These are phyloP conservation scores for Pimpla rufipes DNA, from an alignment of 2,888 invertebrate genomes.

Conservation along the genomic window DNA sequence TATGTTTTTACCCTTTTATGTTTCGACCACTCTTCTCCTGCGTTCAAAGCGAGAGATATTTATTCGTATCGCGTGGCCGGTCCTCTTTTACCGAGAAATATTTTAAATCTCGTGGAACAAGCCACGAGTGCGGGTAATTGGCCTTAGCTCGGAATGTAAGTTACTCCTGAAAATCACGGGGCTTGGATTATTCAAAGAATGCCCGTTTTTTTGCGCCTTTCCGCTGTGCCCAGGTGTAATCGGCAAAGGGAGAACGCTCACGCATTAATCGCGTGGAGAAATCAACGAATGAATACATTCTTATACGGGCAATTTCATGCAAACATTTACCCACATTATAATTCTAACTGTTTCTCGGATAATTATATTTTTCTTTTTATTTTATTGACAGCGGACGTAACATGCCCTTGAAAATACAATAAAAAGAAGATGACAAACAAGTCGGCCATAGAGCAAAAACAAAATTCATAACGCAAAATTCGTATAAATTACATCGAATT, in stretches of 20 bases:
- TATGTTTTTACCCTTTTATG: slow-evolving; percentile 67
- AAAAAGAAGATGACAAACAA: background rate
- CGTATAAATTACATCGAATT: background rate
- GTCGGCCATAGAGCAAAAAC: background rate
- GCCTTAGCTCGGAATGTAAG: slow-evolving; percentile 56
- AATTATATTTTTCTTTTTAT: too few relatives aligned
- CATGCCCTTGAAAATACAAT: background rate
- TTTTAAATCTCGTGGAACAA: slow-evolving; percentile 68
- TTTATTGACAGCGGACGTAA: background rate
- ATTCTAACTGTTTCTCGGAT: too few relatives aligned
- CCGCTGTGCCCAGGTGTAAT: slow-evolving; percentile 14
- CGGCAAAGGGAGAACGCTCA: slow-evolving; percentile 21
- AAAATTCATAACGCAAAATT: background rate
- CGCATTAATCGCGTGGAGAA: slow-evolving; percentile 35
- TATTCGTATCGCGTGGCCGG: slow-evolving; percentile 70
- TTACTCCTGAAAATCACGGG: slow-evolving; percentile 55
- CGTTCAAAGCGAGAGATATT: slow-evolving; percentile 62
- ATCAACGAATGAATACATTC: slow-evolving; percentile 14
- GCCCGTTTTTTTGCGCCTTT: slow-evolving; percentile 10
- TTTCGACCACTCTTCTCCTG: slow-evolving; percentile 47
- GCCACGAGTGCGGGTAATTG: slow-evolving; percentile 66
- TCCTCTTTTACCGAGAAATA: slow-evolving; percentile 62
- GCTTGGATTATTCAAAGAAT: slow-evolving; percentile 45
- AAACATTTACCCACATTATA: background rate
- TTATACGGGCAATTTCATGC: background rate